phyloP scores from a whole-genome alignment of 2,797 vertebrate species.

The Eupleurogrammus muticus region DNA sequence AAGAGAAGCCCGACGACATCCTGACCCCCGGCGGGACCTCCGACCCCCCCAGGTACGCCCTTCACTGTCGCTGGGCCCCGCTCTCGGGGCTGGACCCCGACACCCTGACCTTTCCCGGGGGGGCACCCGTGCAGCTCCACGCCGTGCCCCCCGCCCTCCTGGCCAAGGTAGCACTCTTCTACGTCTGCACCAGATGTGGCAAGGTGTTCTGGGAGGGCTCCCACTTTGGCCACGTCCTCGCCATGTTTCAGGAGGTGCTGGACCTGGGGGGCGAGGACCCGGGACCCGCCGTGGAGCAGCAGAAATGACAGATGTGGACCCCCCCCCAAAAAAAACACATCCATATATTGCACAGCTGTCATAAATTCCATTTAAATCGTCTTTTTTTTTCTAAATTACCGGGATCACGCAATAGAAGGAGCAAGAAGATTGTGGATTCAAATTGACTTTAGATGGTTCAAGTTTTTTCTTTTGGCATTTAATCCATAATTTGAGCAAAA shows the following conservation, averaged over 20 bases:
- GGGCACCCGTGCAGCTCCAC: conserved; percentile 79
- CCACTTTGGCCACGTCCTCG: conserved; percentile 83
- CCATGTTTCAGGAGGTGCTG: conserved; percentile 86
- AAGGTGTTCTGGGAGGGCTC: conserved; percentile 95
- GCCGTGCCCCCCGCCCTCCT: conserved; percentile 81
- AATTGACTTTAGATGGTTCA: background rate
- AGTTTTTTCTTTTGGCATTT: background rate
- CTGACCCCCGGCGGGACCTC: conserved; percentile 49
- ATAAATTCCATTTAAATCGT: background rate
- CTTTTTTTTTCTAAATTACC: conserved; percentile 6
- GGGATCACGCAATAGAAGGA: background rate
- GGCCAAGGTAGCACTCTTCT: conserved; percentile 77
- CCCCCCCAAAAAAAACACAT: background rate
- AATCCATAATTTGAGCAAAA: background rate
- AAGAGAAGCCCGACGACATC: conserved; percentile 47
- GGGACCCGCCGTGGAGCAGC: conserved; percentile 12
- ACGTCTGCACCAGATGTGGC: conserved; percentile 88
- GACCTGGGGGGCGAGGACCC: conserved; percentile 17
- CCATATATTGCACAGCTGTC: background rate
- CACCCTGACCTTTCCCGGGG: conserved; percentile 63
- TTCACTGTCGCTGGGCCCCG: conserved; percentile 70
- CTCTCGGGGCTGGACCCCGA: conserved; percentile 47
- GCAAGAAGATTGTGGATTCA: background rate
- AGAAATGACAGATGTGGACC: conserved; percentile 15
- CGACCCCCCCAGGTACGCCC: conserved; percentile 65